Base-by-base conservation (phyloP, 2,797 vertebrate genomes). In the Bradypodion ventrale region DNA sequence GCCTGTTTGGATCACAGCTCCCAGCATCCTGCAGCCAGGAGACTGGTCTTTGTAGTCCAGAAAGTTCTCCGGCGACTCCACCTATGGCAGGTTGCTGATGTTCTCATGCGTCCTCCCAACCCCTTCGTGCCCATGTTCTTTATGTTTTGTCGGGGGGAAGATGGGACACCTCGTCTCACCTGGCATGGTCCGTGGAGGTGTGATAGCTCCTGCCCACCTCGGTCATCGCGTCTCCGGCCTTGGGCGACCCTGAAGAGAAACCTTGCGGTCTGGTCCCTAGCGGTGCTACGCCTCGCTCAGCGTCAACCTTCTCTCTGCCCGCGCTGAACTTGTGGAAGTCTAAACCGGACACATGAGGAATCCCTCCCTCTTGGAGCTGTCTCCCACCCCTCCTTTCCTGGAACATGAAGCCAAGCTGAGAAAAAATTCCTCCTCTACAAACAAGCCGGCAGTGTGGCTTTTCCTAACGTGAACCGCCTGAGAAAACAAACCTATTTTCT, bases 131-230 rank as follows among this genome's bases (percentile, higher is more conserved):
- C n/a, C 75, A n/a, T n/a, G n/a, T n/a, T n/a, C n/a, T n/a, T n/a
- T n/a, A n/a, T n/a, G n/a, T 35, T 78, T 23, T 62, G 21, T 12
- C 42, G 44, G 81, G 7, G 6, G 37, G 70, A 12, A 2, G 44
- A 16, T 2, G 7, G 66, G 8, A 25, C 19, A 3, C 73, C 3
- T 60, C 75, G 62, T 88, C 95, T 95, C 91, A 96, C 96, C 95
- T 93, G 90, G 87, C 88, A 80, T 90, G 90, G 77, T 88, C 92
- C 92, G 93, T 81, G 16, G 87, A 80, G 16, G 87, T 82, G 27
- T 93, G 93, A 70, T 93, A 90, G 73, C 94, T 92, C 88, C 92
- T 91, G 85, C 94, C 94, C 94, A 96, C 94, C 0, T 95, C 91
- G 83, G 94, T 95, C 95, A 96, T 96, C 94, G 93, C 95, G 13